Conservation (phyloP, 2,113 vertebrate genomes). For the Megaceryle maxima region DNA sequence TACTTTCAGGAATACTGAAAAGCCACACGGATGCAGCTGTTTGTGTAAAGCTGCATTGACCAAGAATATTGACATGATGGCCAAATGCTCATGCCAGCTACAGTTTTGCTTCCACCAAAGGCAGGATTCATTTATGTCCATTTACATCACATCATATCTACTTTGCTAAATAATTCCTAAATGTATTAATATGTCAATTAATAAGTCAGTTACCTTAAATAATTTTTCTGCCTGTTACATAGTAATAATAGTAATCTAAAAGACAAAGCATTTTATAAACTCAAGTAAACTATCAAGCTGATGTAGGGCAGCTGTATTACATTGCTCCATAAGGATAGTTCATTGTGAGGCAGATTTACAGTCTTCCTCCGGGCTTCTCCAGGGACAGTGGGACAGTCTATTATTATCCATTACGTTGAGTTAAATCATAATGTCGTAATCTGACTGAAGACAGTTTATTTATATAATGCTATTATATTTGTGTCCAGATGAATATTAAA, state of each 20-base stretch:
- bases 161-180: not conserved
- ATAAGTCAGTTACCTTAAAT: not conserved
- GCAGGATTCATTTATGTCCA: not conserved
- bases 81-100: accelerated
- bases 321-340: not conserved
- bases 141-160: not conserved
- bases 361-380: not conserved
- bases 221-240: not conserved
- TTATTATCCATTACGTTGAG: not conserved
- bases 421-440: not conserved
- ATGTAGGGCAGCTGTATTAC: not conserved
- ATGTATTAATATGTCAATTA: not conserved
- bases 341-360: not conserved
- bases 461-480: not conserved
- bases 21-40: not conserved
- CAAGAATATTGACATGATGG: not conserved
- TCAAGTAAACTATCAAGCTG: not conserved
- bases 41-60: not conserved
- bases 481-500: not conserved
- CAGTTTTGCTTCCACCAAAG: not conserved
- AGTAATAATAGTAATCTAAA: not conserved
- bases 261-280: not conserved
- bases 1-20: constrained; percentile 57
- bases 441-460: not conserved
- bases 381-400: not conserved